Conservation (phyloP, 2,888 invertebrate genomes). For the Elgonia sp. region DNA sequence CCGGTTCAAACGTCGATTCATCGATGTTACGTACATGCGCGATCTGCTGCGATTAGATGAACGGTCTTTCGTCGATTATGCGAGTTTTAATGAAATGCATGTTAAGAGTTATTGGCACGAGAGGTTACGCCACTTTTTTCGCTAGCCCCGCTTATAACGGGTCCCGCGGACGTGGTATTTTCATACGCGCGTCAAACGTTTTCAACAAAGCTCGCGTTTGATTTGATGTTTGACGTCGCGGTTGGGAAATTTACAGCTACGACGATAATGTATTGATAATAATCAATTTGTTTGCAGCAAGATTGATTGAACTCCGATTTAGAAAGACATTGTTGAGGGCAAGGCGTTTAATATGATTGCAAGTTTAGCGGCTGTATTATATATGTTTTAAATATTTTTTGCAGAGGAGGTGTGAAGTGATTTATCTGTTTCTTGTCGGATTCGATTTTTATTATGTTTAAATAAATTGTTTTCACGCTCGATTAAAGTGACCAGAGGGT, state of each 20-base stretch:
- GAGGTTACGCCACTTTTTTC: conserved; percentile 67
- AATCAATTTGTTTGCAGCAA: conserved; percentile 59
- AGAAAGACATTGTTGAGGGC: conserved; percentile 40
- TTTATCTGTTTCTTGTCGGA: not conserved
- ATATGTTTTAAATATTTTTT: conserved; percentile 1
- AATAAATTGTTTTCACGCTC: conserved; percentile 21
- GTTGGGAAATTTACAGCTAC: conserved; percentile 52
- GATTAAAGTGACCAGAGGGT: conserved; percentile 27
- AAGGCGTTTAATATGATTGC: conserved; percentile 42
- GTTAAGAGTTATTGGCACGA: conserved; percentile 82
- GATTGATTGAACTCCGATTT: conserved; percentile 50
- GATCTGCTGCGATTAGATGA: conserved; percentile 64
- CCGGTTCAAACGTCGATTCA: conserved; percentile 67
- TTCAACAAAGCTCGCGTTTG: conserved; percentile 41
- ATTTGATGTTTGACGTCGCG: conserved; percentile 47
- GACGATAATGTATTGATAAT: conserved; percentile 50
- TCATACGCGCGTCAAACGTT: conserved; percentile 84
- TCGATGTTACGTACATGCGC: conserved; percentile 68
- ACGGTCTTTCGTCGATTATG: conserved; percentile 66
- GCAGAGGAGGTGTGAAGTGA: conserved; percentile 1
- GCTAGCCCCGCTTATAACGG: conserved; percentile 35
- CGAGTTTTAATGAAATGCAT: conserved; percentile 72
- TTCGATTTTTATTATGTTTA: not conserved
- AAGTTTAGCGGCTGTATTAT: conserved; percentile 26
- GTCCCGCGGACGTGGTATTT: conserved; percentile 78